phyloP scores from a whole-genome alignment of 1,140 invertebrate species.

The Holcopasites calliopsidis region DNA sequence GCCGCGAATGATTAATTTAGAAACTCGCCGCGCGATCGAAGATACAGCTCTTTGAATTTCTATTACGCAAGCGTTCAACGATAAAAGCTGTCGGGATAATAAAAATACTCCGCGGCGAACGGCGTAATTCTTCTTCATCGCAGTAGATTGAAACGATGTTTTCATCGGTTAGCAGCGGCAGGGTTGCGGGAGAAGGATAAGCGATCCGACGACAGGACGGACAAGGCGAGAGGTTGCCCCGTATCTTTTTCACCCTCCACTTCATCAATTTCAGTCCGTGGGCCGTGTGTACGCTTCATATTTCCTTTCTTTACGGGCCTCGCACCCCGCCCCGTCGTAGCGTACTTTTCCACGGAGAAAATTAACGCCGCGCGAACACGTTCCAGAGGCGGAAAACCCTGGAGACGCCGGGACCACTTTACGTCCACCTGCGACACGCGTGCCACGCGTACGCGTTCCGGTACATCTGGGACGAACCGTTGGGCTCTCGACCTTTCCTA shows the following conservation, averaged over 20 bases:
- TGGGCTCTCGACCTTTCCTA: too few species aligned
- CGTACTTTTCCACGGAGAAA: conserved; percentile 44
- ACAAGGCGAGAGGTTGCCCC: not conserved
- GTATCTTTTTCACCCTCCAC: conserved; percentile 23
- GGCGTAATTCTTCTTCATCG: conserved; percentile 31
- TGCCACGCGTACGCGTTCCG: not conserved
- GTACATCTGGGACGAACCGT: conserved; percentile 27
- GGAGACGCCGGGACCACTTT: conserved; percentile 12
- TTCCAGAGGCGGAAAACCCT: conserved; percentile 30
- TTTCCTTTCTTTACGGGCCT: conserved; percentile 17
- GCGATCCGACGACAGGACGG: conserved; percentile 29
- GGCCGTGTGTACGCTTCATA: conserved; percentile 18
- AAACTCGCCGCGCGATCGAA: too few species aligned
- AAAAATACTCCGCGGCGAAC: not conserved
- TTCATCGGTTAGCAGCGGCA: conserved; percentile 19
- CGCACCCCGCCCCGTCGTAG: conserved; percentile 7
- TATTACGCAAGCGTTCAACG: too few species aligned
- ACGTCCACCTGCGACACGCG: conserved; percentile 30
- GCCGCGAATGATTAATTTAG: too few species aligned
- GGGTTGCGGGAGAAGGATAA: not conserved
- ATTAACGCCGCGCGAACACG: conserved; percentile 54
- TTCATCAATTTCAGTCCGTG: conserved; percentile 46
- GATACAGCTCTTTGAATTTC: too few species aligned
- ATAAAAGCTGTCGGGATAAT: conserved; percentile 2
- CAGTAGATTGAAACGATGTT: conserved; percentile 39